phyloP scores from a whole-genome alignment of 2,888 invertebrate species.

The Drosophila silvestris region DNA sequence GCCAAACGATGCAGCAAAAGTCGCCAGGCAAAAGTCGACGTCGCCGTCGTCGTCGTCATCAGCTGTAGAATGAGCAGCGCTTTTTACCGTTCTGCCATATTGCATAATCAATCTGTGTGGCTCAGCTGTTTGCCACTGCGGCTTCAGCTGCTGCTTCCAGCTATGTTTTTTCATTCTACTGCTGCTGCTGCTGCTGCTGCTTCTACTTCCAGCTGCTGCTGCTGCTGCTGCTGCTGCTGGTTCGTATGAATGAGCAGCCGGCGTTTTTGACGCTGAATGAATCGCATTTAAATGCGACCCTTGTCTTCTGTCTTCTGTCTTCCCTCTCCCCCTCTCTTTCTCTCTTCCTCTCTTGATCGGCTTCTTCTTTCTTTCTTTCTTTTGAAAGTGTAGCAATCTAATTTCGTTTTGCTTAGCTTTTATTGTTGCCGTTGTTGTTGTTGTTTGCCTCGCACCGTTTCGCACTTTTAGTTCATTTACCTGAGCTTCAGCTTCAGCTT shows the following conservation, averaged over 20 bases:
- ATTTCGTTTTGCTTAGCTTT: conserved; percentile 58
- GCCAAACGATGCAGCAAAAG: conserved; percentile 51
- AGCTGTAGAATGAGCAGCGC: conserved; percentile 31
- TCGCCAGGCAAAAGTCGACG: conserved; percentile 8
- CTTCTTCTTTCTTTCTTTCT: conserved; percentile 14
- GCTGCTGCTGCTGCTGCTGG: too few relatives aligned
- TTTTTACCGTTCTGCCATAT: conserved; percentile 57
- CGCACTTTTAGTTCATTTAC: conserved; percentile 76
- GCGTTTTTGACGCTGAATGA: conserved; percentile 31
- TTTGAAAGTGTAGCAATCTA: conserved; percentile 76
- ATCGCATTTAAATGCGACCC: conserved; percentile 48
- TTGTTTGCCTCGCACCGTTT: conserved; percentile 58
- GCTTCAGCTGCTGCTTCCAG: conserved; percentile 6
- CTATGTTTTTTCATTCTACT: neutral
- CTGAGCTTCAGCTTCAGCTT: conserved; percentile 37
- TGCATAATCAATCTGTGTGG: conserved; percentile 42
- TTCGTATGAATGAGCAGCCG: conserved; percentile 34
- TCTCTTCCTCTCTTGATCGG: neutral
- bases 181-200: neutral
- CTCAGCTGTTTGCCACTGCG: conserved; percentile 44
- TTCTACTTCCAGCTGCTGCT: conserved; percentile 1
- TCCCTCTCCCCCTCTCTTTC: neutral
- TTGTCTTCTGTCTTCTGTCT: conserved; percentile 7
- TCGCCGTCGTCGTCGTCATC: conserved; percentile 6
- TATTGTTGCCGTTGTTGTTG: conserved; percentile 30